Evolutionary conservation across 2,888 invertebrate species (phyloP), one percentile per base, ranked within the genome.

Genomic region (Agriopis aurantiaria): DNA sequence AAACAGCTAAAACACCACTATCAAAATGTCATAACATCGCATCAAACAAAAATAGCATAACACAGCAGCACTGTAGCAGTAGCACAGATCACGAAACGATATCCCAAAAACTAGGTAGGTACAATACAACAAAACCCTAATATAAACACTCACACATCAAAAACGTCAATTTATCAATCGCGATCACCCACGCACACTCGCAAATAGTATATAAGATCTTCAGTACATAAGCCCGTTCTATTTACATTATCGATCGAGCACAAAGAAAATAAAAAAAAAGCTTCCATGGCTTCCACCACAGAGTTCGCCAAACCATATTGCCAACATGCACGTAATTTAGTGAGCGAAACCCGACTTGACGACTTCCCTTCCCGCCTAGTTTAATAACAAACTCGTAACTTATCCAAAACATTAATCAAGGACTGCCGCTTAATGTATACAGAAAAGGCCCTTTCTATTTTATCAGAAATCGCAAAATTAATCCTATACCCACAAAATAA

Each of bases 301-400:
- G 85, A 88, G 86, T 83, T 85, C 83, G 84, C 78, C 69, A 82
- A 78, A 82, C 77, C 72, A 78, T 80, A 81, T 81, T 82, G 80
- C 86, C 83, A 85, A 82, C 83, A 82, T 76, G 75, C 83, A 83
- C 84, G 72, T 48, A 73, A 82, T 82, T 80, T 80, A 73, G 81
- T 81, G 81, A 84, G 75, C 81, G 75, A 80, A 83, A 82, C 78
- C 75, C 57, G 61, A 79, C 81, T 84, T 82, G 82, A 83, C 86
- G 85, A 85, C 84, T 81, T 82, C 81, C 81, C 80, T 76, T 82
- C 81, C 83, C 83, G 83, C 84, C 85, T 86, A 82, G 80, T 80
- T 85, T 85, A 85, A 82, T 85, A 84, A 88, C 76, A 73, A 81
- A 53, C 51, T 14, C 11, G 41, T 51, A 52, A 83, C 82, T 83